These are phyloP conservation scores for Mungos mungo DNA, from an alignment of 2,113 vertebrate species.

Conservation along the genomic window DNA sequence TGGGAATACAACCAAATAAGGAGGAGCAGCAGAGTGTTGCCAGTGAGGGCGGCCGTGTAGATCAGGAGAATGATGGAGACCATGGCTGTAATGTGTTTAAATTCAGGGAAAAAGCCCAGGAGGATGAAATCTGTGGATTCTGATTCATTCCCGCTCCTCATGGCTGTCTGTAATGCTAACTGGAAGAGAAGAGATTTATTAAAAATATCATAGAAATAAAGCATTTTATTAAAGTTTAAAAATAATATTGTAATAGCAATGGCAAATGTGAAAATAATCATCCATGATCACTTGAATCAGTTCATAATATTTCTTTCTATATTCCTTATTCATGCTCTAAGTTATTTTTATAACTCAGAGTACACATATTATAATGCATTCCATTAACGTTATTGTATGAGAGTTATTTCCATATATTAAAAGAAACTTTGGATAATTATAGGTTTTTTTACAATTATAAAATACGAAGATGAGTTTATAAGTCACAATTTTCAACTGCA, in stretches of 20 bases:
- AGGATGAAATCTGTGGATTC: constrained; percentile 10
- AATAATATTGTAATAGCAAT: not conserved
- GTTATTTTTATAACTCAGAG: not conserved
- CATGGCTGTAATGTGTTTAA: not conserved
- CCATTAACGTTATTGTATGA: not conserved
- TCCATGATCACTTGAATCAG: not conserved
- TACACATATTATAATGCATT: not conserved
- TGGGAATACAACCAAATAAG: constrained; percentile 25
- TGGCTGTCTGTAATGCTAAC: not conserved
- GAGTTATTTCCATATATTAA: not conserved
- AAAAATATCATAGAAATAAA: not conserved
- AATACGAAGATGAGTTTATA: not conserved
- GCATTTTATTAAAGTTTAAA: not conserved
- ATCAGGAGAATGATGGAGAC: not conserved
- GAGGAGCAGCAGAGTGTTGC: not conserved
- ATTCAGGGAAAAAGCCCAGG: not conserved
- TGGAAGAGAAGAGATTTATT: not conserved
- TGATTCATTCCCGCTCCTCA: not conserved
- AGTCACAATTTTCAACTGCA: not conserved
- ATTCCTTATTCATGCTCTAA: not conserved
- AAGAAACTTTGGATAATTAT: not conserved
- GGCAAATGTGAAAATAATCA: not conserved
- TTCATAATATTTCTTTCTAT: not conserved
- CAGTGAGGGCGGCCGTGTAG: not conserved
- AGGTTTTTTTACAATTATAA: not conserved